A percentile compares a stretch with the other conserved stretches of the same genome.
These are phyloP conservation scores for Holothuria leucospilota DNA, from an alignment of 53 echinoderm and acorn worm genomes.

Conservation along the genomic window DNA sequence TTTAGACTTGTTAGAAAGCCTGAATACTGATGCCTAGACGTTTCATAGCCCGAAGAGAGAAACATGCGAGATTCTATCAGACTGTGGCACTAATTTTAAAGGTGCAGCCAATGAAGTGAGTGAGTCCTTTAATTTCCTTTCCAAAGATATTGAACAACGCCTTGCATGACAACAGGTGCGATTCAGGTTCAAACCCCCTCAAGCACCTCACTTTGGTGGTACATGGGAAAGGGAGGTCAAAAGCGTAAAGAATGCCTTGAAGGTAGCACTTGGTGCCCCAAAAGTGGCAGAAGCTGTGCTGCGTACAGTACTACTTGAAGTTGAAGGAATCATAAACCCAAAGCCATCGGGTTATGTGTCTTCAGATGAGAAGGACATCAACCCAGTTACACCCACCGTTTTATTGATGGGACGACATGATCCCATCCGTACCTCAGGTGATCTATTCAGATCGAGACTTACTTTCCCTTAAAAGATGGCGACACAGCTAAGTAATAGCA, in stretches of 20 bases:
- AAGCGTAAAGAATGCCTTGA: too few relatives aligned
- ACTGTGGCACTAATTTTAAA: conserved; percentile 43
- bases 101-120: not conserved
- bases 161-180: not conserved
- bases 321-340: conserved; percentile 56
- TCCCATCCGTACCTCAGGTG: conserved; percentile 42
- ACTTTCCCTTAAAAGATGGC: conserved; percentile 32
- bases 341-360: conserved; percentile 22
- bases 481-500: conserved; percentile 40
- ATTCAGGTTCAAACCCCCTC: too few relatives aligned
- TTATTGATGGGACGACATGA: too few relatives aligned
- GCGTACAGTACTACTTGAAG: conserved; percentile 38
- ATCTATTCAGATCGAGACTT: conserved; percentile 28
- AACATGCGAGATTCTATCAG: conserved; percentile 29
- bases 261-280: conserved; percentile 3
- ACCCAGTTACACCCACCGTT: conserved; percentile 47
- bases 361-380: conserved; percentile 17
- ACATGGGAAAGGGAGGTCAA: too few relatives aligned
- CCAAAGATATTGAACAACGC: not conserved
- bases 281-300: conserved; percentile 31
- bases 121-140: conserved; percentile 9
- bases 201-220: too few relatives aligned
- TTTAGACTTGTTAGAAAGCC: conserved; percentile 5
- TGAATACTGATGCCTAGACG: conserved; percentile 24
- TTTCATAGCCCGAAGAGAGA: conserved; percentile 3